Percentiles rank a stretch among this genome's conserved stretches.
phyloP scores from a whole-genome alignment of 2,888 invertebrate species.

The Panzeria rudis region DNA sequence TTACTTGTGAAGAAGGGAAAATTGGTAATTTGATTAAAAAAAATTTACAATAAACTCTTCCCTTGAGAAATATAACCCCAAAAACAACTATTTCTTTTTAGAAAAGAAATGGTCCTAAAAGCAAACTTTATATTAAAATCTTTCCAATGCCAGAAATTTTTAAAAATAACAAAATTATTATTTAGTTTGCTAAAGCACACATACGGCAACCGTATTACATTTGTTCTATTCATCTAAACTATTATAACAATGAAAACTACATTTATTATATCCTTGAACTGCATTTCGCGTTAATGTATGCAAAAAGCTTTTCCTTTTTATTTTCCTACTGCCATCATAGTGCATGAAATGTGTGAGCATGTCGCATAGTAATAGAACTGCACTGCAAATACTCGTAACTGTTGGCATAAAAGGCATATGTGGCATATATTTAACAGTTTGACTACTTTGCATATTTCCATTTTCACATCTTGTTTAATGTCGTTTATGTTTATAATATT shows the following conservation, averaged over 20 bases:
- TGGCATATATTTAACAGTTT: background rate
- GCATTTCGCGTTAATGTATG: slow-evolving; percentile 8
- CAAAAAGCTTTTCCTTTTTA: background rate
- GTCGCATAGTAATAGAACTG: background rate
- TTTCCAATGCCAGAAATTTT: too few species aligned
- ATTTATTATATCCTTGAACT: slow-evolving; percentile 26
- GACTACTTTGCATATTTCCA: background rate
- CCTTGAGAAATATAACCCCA: too few species aligned
- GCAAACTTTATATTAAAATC: too few species aligned
- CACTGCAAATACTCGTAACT: background rate
- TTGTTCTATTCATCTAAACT: background rate
- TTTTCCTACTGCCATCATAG: background rate
- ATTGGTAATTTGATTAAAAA: too few species aligned
- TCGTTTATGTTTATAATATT: background rate
- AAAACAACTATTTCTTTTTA: too few species aligned
- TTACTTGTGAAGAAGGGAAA: too few species aligned
- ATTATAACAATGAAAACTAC: background rate
- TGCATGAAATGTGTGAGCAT: background rate
- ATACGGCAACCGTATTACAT: background rate
- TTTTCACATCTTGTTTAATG: slow-evolving; percentile 8
- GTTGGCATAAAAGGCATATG: background rate
- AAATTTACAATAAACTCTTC: too few species aligned
- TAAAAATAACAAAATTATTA: too few species aligned
- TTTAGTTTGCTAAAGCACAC: too few species aligned
- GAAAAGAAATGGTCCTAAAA: too few species aligned